Evolutionary conservation across 2,888 invertebrate genomes (phyloP), one percentile per base, ranked within the genome.

Genomic region (Parnassius smintheus): DNA sequence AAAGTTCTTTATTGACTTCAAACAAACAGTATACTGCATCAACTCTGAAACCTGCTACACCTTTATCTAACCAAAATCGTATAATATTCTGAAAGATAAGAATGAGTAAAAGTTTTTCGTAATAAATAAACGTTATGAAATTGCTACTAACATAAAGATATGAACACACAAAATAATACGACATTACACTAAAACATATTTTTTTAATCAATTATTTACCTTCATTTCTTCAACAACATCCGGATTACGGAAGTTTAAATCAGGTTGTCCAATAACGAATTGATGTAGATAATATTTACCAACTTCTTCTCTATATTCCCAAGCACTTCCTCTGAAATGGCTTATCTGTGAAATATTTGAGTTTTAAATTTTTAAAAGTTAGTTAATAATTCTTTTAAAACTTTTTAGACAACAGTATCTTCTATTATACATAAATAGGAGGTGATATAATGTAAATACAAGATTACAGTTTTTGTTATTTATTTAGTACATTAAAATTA

Each of bases 11-110:
- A 52, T 91, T 85, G 0, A 87, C 91, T 82, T 96, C 95, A 65
- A 91, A 94, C 49, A 95, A 74, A 76, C 93, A 93, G 75, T 93
- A 93, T 0, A 96, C 93, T 0, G 96, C 96, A 72, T 97, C 96
- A 8, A 98, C 93, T 73, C 98, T 94, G 76, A 98, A 97, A 8
- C 98, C 98, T 75, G 96, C 96, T 0, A 98, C 94, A 2, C 97
- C 98, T 77, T 94, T 94, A 10, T 94, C 93, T 58, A 98, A 76
- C 98, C 98, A 98, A 75, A 94, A 97, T 41, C 90, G 88, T 50
- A 98, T 82, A 2, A 95, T 93, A 2, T 94, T 92, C 95, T 89
- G 67, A 62, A 81, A 81, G 56, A 44, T 49, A 64, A 2, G 18
- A 51, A 35, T 10, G 8, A 41, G 11, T 42, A 42, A 55, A 55